These are phyloP conservation scores for Erebia ligea DNA, from an alignment of 2,888 invertebrate species.

Conservation along the genomic window DNA sequence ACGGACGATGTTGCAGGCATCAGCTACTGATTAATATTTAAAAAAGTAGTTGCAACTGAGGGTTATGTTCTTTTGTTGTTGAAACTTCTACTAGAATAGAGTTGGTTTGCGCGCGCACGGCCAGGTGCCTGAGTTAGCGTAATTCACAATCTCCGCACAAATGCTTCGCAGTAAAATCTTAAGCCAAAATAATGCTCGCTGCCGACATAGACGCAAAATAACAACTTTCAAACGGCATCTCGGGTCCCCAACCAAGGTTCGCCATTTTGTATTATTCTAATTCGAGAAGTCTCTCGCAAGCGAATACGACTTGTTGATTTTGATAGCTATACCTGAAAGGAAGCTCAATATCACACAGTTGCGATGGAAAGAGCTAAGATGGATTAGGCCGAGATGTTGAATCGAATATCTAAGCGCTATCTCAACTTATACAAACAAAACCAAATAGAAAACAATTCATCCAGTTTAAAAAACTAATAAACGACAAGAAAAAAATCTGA, in stretches of 20 bases:
- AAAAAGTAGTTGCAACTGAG: too few species aligned
- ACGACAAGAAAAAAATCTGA: too few species aligned
- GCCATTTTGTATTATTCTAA: not conserved
- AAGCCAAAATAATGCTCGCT: slow-evolving; percentile 45
- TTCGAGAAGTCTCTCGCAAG: not conserved
- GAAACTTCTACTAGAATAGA: not conserved
- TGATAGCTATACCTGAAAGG: not conserved
- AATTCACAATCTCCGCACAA: slow-evolving; percentile 36
- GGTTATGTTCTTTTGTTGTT: too few species aligned
- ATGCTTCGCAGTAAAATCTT: slow-evolving; percentile 41
- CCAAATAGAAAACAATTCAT: too few species aligned
- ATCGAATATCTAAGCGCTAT: too few species aligned
- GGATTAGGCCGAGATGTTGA: too few species aligned
- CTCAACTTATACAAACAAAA: too few species aligned
- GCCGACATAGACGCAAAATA: slow-evolving; percentile 44
- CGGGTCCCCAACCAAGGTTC: slow-evolving; percentile 32
- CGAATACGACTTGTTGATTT: not conserved
- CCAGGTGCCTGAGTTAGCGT: slow-evolving; percentile 30
- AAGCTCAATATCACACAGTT: too few species aligned
- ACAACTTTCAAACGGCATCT: slow-evolving; percentile 39
- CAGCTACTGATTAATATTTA: not conserved
- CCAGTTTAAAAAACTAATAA: too few species aligned
- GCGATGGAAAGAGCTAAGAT: too few species aligned
- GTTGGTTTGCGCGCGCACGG: not conserved
- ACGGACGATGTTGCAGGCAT: too few species aligned